These are phyloP conservation scores for Aspiorhynchus laticeps DNA, from an alignment of 2,113 vertebrate genomes.

Conservation along the genomic window DNA sequence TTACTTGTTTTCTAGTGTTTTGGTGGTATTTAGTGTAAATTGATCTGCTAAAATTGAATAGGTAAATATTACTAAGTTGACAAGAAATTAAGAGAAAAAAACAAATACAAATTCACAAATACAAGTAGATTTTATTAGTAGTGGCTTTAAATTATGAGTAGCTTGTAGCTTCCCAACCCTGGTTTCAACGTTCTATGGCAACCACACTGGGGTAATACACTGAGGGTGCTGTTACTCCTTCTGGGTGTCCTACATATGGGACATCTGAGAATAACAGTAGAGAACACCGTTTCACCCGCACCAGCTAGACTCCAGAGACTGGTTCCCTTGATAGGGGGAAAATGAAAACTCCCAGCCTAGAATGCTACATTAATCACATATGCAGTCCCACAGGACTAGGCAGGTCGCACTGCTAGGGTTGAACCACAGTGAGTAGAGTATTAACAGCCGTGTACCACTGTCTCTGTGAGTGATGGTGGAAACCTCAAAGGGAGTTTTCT, in stretches of 20 bases:
- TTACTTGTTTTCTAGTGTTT: not conserved
- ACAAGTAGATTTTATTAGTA: too few relatives aligned
- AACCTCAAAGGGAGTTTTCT: conserved; percentile 45
- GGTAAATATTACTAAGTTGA: not conserved
- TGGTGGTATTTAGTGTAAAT: not conserved
- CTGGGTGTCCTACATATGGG: not conserved
- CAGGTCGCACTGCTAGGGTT: conserved; percentile 37
- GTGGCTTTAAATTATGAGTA: not conserved
- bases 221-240: not conserved
- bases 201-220: not conserved
- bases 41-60: not conserved
- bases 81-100: not conserved
- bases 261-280: conserved; percentile 42
- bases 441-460: conserved; percentile 50
- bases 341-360: conserved; percentile 33
- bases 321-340: conserved; percentile 37
- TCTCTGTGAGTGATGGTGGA: conserved; percentile 51
- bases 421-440: conserved; percentile 45
- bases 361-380: conserved; percentile 55
- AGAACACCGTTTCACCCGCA: conserved; percentile 24
- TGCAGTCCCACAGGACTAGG: conserved; percentile 50
- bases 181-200: not conserved
- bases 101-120: too few relatives aligned
- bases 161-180: not conserved
- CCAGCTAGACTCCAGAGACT: conserved; percentile 37